Base-by-base conservation (phyloP, 2,113 vertebrate species). In the Vulpes vulpes region DNA sequence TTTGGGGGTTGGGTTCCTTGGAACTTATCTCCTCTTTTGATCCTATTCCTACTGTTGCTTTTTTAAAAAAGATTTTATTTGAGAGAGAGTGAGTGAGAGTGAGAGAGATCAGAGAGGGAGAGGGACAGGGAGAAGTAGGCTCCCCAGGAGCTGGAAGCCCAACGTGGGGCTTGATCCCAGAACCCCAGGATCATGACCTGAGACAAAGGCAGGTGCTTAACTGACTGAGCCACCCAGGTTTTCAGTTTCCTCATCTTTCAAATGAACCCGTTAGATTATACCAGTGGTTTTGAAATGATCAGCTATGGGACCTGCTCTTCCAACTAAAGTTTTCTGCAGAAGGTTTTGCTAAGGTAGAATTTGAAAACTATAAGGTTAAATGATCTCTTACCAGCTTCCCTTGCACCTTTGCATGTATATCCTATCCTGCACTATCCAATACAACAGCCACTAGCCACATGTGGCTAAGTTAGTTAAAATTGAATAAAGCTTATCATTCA, bases 221-320 rank as follows among this genome's bases (percentile, higher is more conserved):
- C 43, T 1, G 5, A 43, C 43, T 43, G 43, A 43, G 43, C 43
- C 43, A 43, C 43, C 43, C 43, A 43, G 43, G 82, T 43, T 74
- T 91, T 55, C 19, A 38, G 79, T 76, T 91, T 88, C 86, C 82
- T 74, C 57, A 14, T 76, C 62, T 91, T 62, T 95, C 55, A 78
- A 43, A 90, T 11, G 57, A 86, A 81, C 53, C 9, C 0, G 64
- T 15, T 64, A 38, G 30, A 55, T 71, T 35, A 2, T 14, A 81
- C 59, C 25, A 38, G 67, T 27, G 64, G 80, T 81, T 92, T 73
- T 71, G 62, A 93, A 92, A 81, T 23, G 32, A 89, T 25, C 35
- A 20, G 38, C 17, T 88, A 69, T 11, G 23, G 57, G 83, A 71
- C 16, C n/a, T 60, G 19, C 89, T 71, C 49, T 79, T 95, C 23